phyloP scores from a whole-genome alignment of 2,888 invertebrate species.

The Andrena minutula region DNA sequence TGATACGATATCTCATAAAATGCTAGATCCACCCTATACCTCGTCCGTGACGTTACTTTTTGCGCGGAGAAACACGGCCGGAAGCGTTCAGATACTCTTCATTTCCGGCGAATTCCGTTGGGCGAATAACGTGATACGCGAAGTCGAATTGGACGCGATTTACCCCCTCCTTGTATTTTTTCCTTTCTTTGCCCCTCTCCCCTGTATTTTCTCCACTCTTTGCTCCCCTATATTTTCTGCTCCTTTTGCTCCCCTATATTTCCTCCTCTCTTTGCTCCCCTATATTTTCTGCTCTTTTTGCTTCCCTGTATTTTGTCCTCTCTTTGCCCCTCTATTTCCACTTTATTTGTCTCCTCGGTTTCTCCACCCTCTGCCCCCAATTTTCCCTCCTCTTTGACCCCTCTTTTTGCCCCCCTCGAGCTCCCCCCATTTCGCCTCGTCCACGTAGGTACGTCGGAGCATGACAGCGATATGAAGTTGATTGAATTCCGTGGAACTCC shows the following conservation, averaged over 20 bases:
- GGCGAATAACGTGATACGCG: slow-evolving; percentile 19
- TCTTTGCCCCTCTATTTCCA: neutral
- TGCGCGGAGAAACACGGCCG: slow-evolving; percentile 42
- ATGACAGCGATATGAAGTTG: slow-evolving; percentile 51
- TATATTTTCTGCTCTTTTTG: too few species aligned
- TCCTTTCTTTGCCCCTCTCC: neutral
- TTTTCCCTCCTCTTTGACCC: neutral
- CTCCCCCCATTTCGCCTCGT: neutral
- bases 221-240: neutral
- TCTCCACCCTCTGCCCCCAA: too few species aligned
- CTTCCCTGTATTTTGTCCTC: too few species aligned
- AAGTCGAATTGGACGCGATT: slow-evolving; percentile 8
- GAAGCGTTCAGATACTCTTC: slow-evolving; percentile 37
- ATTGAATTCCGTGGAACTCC: slow-evolving; percentile 63
- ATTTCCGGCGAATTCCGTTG: slow-evolving; percentile 38
- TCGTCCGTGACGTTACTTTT: slow-evolving; percentile 1
- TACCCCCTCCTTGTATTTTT: neutral
- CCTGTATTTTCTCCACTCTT: too few species aligned
- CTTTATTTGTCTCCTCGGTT: neutral
- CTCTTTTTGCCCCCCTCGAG: neutral
- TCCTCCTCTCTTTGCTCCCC: too few species aligned
- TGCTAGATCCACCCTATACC: too few species aligned
- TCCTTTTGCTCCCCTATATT: neutral
- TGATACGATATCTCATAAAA: too few species aligned
- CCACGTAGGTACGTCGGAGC: neutral